A percentile compares a stretch with the other conserved stretches of the same genome.
phyloP scores from a whole-genome alignment of 1,140 invertebrate species.

The Lethrus apterus region DNA sequence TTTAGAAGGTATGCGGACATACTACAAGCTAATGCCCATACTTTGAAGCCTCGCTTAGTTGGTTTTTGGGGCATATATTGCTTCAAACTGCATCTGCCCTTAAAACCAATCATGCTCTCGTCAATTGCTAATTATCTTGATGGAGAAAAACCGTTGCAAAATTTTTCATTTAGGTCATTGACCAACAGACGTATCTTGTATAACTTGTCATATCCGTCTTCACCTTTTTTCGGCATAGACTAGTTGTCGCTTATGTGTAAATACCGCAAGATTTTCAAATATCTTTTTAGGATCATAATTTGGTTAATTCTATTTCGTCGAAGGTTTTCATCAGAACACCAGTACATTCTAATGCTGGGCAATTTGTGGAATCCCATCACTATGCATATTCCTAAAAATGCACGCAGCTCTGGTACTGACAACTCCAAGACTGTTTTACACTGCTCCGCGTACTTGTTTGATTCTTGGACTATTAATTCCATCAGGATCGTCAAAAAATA shows the following conservation, averaged over 20 bases:
- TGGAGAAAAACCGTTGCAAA: background rate
- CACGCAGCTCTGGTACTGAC: background rate
- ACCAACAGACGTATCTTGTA: constrained; percentile 5
- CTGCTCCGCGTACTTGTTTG: constrained; percentile 3
- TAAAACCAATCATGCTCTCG: constrained; percentile 38
- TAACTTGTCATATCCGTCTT: constrained; percentile 4
- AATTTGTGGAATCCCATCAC: background rate
- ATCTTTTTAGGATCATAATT: background rate
- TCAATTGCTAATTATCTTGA: constrained; percentile 15
- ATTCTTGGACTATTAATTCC: constrained; percentile 3
- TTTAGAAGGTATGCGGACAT: background rate
- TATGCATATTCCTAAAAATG: background rate
- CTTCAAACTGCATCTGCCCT: constrained; percentile 36
- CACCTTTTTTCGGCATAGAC: background rate
- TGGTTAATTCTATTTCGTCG: background rate
- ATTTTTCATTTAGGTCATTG: background rate
- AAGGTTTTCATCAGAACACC: background rate
- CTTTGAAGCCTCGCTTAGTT: constrained; percentile 41
- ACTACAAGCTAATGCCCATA: constrained; percentile 26
- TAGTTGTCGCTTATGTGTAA: background rate
- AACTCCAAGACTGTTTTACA: background rate
- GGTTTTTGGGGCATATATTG: constrained; percentile 42
- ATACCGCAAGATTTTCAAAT: background rate
- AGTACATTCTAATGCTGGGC: too few relatives aligned
- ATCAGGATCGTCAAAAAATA: too few relatives aligned